Conservation (phyloP, 1,140 invertebrate genomes). For the Phortica variegata region DNA sequence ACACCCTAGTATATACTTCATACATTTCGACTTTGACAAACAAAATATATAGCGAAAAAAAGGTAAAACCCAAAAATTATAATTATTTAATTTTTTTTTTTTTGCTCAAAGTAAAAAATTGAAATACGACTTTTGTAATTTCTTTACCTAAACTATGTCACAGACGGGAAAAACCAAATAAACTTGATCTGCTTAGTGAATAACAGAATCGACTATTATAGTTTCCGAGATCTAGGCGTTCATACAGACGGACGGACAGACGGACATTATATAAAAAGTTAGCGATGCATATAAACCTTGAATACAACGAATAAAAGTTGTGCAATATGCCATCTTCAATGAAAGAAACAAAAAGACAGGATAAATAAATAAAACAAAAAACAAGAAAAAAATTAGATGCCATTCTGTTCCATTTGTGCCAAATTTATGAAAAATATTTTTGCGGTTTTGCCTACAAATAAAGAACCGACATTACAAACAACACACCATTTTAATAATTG, state of each 20-base stretch:
- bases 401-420: no score
- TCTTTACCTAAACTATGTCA: background rate
- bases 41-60: background rate
- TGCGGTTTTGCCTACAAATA: no score
- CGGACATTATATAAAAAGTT: slow-evolving; percentile 7
- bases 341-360: slow-evolving; percentile 3
- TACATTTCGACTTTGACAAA: background rate
- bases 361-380: no score
- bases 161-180: slow-evolving; percentile 16
- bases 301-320: slow-evolving; percentile 29
- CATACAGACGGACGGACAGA: slow-evolving; percentile 5
- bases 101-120: background rate
- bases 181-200: slow-evolving; percentile 14
- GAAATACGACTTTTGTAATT: background rate
- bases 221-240: no score
- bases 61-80: background rate
- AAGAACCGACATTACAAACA: no score
- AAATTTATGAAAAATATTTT: no score
- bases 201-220: no score
- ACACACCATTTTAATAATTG: no score
- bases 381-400: background rate
- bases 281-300: slow-evolving; percentile 21
- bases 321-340: slow-evolving; percentile 34
- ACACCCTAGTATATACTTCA: no score
- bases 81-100: background rate